Evolutionary conservation across 92 coral and sea anemone genomes (phyloP).

Genomic region (Virgularia gustaviana): DNA sequence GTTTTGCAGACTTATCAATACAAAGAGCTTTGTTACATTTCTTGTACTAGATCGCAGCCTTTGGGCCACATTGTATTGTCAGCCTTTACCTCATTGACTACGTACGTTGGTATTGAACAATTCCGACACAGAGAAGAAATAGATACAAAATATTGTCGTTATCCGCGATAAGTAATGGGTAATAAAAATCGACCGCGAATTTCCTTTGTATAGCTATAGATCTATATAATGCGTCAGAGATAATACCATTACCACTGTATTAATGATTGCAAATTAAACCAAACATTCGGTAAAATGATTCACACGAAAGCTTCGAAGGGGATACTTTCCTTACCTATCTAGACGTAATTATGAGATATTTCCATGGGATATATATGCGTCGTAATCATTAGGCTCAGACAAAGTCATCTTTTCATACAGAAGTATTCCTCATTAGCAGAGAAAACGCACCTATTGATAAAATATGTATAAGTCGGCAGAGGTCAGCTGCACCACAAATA

Average conservation of each 20-base stretch:
- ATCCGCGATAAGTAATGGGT: conserved; percentile 38
- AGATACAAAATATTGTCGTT: conserved; percentile 27
- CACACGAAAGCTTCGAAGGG: too few relatives aligned
- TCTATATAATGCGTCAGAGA: conserved; percentile 23
- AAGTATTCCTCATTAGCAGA: conserved; percentile 22
- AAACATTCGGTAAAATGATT: too few relatives aligned
- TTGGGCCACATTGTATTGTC: too few relatives aligned
- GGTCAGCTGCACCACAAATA: conserved; percentile 34
- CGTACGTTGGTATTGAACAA: too few relatives aligned
- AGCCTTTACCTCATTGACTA: too few relatives aligned
- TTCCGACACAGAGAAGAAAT: not conserved
- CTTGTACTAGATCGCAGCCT: too few relatives aligned
- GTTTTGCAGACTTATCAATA: too few relatives aligned
- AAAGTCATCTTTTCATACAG: not conserved
- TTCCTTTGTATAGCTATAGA: conserved; percentile 32
- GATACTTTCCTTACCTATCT: too few relatives aligned
- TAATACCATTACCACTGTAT: conserved; percentile 16
- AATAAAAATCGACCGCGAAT: conserved; percentile 33
- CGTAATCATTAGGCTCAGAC: too few relatives aligned
- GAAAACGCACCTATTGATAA: conserved; percentile 42
- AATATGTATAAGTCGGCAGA: conserved; percentile 34
- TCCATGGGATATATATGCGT: too few relatives aligned
- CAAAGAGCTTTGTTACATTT: too few relatives aligned
- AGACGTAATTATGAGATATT: too few relatives aligned
- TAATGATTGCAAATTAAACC: conserved; percentile 1